Conservation (phyloP, 2,113 vertebrate species). For the Willisornis vidua region DNA sequence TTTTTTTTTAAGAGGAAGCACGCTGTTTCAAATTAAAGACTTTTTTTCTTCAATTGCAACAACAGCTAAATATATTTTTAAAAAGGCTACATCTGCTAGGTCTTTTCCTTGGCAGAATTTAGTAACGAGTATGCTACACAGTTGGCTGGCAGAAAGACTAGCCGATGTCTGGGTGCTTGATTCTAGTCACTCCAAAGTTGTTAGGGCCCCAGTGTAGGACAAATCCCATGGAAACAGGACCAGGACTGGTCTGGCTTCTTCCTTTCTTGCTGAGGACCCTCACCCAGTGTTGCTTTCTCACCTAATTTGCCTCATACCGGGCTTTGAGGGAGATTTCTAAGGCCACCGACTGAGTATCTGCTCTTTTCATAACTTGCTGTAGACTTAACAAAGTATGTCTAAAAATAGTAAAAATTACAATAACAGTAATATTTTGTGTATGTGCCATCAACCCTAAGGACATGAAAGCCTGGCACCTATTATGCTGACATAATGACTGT, state of each 20-base stretch:
- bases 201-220: background rate
- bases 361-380: background rate
- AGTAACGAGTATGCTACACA: background rate
- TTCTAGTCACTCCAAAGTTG: background rate
- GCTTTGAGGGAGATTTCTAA: background rate
- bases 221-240: background rate
- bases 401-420: constrained; percentile 59
- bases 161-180: background rate
- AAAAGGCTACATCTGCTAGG: background rate
- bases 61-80: background rate
- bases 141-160: background rate
- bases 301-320: background rate
- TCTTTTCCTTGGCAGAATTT: background rate
- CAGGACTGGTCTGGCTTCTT: background rate
- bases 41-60: background rate
- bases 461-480: background rate
- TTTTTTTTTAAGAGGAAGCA: background rate
- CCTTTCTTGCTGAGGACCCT: background rate
- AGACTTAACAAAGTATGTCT: background rate
- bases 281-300: background rate
- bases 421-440: background rate
- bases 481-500: constrained; percentile 22
- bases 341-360: background rate
- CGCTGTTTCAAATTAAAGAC: background rate
- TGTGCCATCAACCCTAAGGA: background rate